phyloP scores from a whole-genome alignment of 2,113 vertebrate genomes.

The Oxyruncus cristatus region DNA sequence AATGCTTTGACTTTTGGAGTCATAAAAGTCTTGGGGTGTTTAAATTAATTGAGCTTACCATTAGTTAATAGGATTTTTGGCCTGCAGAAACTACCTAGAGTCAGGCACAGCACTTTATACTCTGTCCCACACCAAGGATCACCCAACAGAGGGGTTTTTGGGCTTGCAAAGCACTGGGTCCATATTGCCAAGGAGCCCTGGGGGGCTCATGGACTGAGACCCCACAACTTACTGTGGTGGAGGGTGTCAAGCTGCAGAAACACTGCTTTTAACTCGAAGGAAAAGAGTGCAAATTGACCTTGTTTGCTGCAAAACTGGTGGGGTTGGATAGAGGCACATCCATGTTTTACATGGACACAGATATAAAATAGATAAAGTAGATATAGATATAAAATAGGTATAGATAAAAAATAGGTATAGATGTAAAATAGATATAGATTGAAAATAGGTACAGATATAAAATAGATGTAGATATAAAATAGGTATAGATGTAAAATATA shows the following conservation, averaged over 20 bases:
- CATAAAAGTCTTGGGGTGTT: too few species aligned
- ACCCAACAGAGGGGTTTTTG: neutral
- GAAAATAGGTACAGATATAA: neutral
- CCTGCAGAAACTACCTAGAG: neutral
- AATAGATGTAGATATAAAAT: neutral
- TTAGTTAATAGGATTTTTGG: too few species aligned
- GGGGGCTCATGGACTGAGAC: neutral
- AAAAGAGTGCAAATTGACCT: neutral
- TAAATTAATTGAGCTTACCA: too few species aligned
- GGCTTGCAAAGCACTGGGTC: neutral
- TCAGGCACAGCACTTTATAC: fast-evolving
- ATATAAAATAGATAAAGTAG: neutral
- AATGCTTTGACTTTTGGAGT: too few species aligned
- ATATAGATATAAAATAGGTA: neutral
- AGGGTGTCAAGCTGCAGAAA: neutral
- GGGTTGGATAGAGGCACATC: neutral
- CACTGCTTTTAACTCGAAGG: neutral
- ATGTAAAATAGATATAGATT: neutral
- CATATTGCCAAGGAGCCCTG: neutral
- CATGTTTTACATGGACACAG: neutral
- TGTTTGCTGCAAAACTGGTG: neutral
- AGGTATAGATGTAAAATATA: neutral
- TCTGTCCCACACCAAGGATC: neutral
- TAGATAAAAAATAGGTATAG: neutral
- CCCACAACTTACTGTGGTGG: neutral